Percentiles rank a stretch among this genome's conserved stretches.
Conservation (phyloP, 2,113 vertebrate genomes). For the Hyla sarda region DNA sequence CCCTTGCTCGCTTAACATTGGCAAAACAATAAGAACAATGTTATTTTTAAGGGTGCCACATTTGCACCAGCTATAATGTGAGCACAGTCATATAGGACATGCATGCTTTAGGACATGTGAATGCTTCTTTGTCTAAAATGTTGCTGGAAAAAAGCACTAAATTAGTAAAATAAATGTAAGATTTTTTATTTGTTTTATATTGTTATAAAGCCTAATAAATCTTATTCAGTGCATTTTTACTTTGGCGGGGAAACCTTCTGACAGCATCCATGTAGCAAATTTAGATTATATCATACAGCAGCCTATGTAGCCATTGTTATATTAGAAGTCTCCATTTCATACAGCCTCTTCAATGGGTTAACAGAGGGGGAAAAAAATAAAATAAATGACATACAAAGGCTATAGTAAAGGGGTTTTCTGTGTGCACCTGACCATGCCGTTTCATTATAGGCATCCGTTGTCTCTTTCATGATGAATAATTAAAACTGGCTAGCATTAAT, state of each 20-base stretch:
- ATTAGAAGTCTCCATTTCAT: constrained; percentile 32
- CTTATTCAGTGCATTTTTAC: background rate
- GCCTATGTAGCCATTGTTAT: constrained; percentile 3
- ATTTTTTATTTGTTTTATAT: background rate
- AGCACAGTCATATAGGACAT: no score
- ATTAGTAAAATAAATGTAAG: background rate
- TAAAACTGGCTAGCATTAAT: constrained; percentile 1
- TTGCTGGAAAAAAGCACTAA: background rate
- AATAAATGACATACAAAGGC: background rate
- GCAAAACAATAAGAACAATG: no score
- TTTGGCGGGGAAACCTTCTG: background rate
- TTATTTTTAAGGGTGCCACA: background rate
- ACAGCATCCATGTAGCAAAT: background rate
- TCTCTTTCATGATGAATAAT: constrained; percentile 34
- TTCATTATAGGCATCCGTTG: background rate
- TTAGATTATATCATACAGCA: background rate
- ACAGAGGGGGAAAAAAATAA: background rate
- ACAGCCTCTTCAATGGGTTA: background rate
- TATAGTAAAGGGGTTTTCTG: background rate
- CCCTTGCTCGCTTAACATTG: no score
- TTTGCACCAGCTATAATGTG: background rate
- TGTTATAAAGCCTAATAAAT: no score
- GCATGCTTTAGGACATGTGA: background rate
- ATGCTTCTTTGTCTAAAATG: background rate
- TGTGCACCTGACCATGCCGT: background rate